Base-by-base conservation (phyloP, 2,888 invertebrate species). In the Noctua comes region DNA sequence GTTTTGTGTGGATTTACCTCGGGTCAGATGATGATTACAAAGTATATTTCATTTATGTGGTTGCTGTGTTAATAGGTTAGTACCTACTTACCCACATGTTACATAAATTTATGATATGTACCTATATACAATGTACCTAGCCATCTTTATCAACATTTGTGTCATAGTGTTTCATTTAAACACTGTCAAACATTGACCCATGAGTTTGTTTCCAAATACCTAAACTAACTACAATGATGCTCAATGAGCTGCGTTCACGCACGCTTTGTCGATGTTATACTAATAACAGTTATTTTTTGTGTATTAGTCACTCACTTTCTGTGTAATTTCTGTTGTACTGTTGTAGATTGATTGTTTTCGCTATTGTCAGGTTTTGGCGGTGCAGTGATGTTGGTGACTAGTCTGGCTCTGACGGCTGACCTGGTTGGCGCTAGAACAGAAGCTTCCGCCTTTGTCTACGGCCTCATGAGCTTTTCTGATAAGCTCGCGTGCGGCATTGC, bases 381-480 rank as follows among this genome's bases (percentile, higher is more conserved):
- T 70, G 98, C 99, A 0, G 97, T 98, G 68, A 98, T 99, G 96
- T 95, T 99, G 80, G 98, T 99, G 48, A 98, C 98, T 4, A 98
- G 99, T 90, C 96, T 99, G 66, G 98, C 99, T 0, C 97, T 99
- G 88, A 99, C 99, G 0, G 98, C 99, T 1, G 99, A 99, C 94
- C 97, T 99, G 76, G 99, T 99, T 77, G 99, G 98, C 27, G 97
- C 97, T 57, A 98, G 98, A 91, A 98, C 98, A 0, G 98, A 98
- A 88, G 98, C 98, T 84, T 98, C 99, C 8, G 99, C 99, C 40
- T 99, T 99, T 94, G 98, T 99, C 1, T 99, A 99, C 92, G 99
- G 99, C 10, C 97, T 98, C 24, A 99, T 99, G 98, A 99, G 99
- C 93, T 99, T 99, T 92, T 97, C 98, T 18, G 99, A 99, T 95